A percentile compares a stretch with the other conserved stretches of the same genome.
Conservation (phyloP, 2,113 vertebrate species). For the Nesogale talazaci region DNA sequence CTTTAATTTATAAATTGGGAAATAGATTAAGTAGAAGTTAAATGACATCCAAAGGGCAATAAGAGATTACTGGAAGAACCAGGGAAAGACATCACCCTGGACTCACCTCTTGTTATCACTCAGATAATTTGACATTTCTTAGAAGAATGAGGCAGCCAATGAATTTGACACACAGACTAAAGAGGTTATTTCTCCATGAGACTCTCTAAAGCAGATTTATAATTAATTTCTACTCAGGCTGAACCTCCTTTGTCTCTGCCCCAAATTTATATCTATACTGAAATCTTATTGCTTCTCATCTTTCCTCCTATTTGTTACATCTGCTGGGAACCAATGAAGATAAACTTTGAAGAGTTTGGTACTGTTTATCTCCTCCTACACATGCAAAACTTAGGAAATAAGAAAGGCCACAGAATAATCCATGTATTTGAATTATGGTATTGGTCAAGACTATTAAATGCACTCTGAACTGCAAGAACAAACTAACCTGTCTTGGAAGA, state of each 20-base stretch:
- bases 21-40: conserved; percentile 76
- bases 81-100: neutral
- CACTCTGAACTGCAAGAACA: no score
- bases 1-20: conserved; percentile 74
- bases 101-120: conserved; percentile 38
- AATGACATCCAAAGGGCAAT: conserved; percentile 58
- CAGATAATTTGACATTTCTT: conserved; percentile 57
- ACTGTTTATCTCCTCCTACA: neutral
- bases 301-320: conserved; percentile 19
- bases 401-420: no score
- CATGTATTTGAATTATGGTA: no score
- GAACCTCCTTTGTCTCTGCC: neutral
- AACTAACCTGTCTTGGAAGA: no score
- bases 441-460: no score
- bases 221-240: neutral
- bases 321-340: neutral
- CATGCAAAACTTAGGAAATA: no score
- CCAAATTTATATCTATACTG: neutral
- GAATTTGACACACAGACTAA: conserved; percentile 3
- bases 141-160: conserved; percentile 19
- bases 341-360: conserved; percentile 17
- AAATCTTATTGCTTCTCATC: neutral
- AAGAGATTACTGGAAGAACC: conserved; percentile 57
- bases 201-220: conserved; percentile 27
- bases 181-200: conserved; percentile 39